Percentiles rank a stretch among this genome's conserved stretches.
Evolutionary conservation across 2,113 vertebrate genomes (phyloP).

Genomic region (Gymnogyps californianus): DNA sequence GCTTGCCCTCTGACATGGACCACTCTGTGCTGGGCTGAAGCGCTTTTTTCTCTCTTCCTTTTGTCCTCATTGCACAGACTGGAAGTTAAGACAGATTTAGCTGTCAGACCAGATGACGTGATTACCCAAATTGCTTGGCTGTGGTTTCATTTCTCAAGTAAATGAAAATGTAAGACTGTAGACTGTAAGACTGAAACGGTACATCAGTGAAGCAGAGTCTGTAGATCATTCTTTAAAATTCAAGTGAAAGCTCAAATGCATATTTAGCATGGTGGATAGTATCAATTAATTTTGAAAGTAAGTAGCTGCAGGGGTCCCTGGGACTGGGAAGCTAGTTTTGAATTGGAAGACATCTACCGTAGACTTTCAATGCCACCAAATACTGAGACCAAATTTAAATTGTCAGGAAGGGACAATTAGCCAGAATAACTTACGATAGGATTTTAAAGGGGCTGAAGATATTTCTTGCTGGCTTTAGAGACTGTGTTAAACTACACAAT

Average conservation of each 20-base stretch:
- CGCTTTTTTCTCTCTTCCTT: background rate
- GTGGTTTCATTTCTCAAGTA: slow-evolving; percentile 11
- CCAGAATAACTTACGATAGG: background rate
- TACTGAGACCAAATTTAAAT: background rate
- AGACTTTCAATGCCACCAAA: background rate
- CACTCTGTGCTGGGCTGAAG: fast-evolving
- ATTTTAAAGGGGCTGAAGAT: background rate
- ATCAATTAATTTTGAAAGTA: background rate
- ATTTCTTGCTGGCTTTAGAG: background rate
- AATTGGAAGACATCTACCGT: background rate
- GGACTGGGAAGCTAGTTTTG: background rate
- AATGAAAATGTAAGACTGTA: slow-evolving; percentile 1
- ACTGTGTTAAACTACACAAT: background rate
- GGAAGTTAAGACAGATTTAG: background rate
- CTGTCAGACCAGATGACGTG: background rate
- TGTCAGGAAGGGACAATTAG: background rate
- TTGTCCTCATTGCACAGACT: background rate
- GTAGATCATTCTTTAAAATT: background rate
- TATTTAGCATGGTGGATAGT: background rate
- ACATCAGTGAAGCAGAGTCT: background rate
- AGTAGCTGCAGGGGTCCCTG: background rate
- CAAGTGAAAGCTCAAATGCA: background rate
- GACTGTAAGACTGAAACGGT: background rate
- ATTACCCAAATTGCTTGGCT: slow-evolving; percentile 2
- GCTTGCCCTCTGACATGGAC: background rate